These are phyloP conservation scores for Catharus fuscescens DNA, from an alignment of 2,113 vertebrate genomes.

Conservation along the genomic window DNA sequence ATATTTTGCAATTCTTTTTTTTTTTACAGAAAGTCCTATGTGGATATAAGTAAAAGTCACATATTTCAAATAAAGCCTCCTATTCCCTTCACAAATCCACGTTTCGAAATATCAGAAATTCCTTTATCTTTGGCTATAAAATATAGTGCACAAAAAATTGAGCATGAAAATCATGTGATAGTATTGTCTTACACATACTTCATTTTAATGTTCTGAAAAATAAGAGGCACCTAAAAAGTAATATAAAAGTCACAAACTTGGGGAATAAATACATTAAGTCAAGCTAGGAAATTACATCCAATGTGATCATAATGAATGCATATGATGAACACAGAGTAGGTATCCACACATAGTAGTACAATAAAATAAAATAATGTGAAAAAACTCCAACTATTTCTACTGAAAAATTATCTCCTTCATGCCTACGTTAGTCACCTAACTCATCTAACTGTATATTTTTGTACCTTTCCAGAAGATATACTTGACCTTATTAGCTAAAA, in stretches of 20 bases:
- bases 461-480: not conserved
- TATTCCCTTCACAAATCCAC: not conserved
- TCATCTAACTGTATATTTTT: not conserved
- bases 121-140: not conserved
- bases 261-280: not conserved
- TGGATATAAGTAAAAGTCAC: not conserved
- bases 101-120: not conserved
- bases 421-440: not conserved
- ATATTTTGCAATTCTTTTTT: not conserved
- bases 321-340: not conserved
- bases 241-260: not conserved
- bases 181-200: not conserved
- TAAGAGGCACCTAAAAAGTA: not conserved
- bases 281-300: not conserved
- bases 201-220: slow-evolving; percentile 3
- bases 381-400: not conserved
- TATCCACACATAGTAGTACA: not conserved
- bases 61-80: not conserved
- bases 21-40: not conserved
- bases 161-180: not conserved
- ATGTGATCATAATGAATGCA: not conserved
- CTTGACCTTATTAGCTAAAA: not conserved
- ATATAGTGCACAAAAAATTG: not conserved
- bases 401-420: not conserved
- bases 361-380: not conserved